A percentile compares a stretch with the other conserved stretches of the same genome.
Evolutionary conservation across 2,113 vertebrate species (phyloP).

Genomic region (Cynoglossus semilaevis): DNA sequence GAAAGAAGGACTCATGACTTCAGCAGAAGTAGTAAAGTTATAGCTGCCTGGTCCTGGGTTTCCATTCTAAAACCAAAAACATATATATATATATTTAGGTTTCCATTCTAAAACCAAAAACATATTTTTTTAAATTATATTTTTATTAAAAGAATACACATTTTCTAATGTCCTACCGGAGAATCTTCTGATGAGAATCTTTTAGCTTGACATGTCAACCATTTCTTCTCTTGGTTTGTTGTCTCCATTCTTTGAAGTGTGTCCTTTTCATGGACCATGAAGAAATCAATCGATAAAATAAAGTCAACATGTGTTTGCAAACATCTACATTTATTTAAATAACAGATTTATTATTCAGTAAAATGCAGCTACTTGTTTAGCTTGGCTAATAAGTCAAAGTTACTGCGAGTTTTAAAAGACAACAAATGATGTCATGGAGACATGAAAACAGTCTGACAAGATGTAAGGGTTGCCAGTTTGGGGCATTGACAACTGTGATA

Average conservation of each 20-base stretch:
- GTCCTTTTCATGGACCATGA: slow-evolving; percentile 69
- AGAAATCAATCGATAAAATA: slow-evolving; percentile 17
- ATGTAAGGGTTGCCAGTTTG: background rate
- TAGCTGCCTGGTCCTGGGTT: slow-evolving; percentile 78
- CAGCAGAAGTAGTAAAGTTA: slow-evolving; percentile 46
- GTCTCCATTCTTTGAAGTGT: slow-evolving; percentile 41
- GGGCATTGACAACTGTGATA: background rate
- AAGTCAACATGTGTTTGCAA: slow-evolving; percentile 1
- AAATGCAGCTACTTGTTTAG: too few relatives aligned
- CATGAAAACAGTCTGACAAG: background rate
- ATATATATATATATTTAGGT: slow-evolving; percentile 16
- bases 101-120: slow-evolving; percentile 71
- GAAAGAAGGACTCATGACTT: slow-evolving; percentile 72
- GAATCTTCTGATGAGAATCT: slow-evolving; percentile 63
- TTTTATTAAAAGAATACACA: slow-evolving; percentile 2
- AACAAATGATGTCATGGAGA: slow-evolving; percentile 38
- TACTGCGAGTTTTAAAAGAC: background rate
- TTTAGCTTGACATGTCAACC: slow-evolving; percentile 74
- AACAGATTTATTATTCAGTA: too few relatives aligned
- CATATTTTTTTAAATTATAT: slow-evolving; percentile 15
- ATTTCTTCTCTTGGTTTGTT: slow-evolving; percentile 61
- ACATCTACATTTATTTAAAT: too few relatives aligned
- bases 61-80: slow-evolving; percentile 67
- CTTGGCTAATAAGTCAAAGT: slow-evolving; percentile 5
- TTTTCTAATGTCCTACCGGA: slow-evolving; percentile 53